phyloP scores from a whole-genome alignment of 2,888 invertebrate species.

The Slavum lentiscoides region DNA sequence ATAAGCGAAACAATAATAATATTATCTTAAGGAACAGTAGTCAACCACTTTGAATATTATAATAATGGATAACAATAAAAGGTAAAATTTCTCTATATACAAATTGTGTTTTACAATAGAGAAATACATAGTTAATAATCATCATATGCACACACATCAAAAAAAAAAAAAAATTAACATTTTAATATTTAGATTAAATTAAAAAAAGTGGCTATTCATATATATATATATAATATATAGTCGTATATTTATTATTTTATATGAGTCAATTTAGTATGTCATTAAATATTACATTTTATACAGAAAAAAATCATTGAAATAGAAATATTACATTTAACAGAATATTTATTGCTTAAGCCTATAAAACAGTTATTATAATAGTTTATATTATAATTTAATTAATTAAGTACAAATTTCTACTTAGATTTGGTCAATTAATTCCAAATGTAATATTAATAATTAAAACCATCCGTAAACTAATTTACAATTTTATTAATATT shows the following conservation, averaged over 20 bases:
- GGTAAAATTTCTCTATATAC: constrained; percentile 37
- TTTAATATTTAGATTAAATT: constrained; percentile 23
- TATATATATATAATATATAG: constrained; percentile 3
- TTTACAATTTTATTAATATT: constrained; percentile 47
- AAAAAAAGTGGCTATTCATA: constrained; percentile 35
- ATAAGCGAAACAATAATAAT: constrained; percentile 47
- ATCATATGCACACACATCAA: constrained; percentile 31
- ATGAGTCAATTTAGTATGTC: constrained; percentile 19
- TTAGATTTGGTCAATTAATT: constrained; percentile 40
- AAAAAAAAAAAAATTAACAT: constrained; percentile 28
- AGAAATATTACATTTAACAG: constrained; percentile 43
- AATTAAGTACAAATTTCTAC: constrained; percentile 46
- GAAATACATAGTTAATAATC: constrained; percentile 40
- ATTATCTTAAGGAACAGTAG: constrained; percentile 41
- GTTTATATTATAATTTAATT: constrained; percentile 23
- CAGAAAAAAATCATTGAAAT: constrained; percentile 29
- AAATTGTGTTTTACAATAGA: constrained; percentile 31
- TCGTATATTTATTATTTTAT: no score
- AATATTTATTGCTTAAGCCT: constrained; percentile 51
- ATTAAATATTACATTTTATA: constrained; percentile 22
- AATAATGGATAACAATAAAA: constrained; percentile 45
- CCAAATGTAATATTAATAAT: constrained; percentile 40
- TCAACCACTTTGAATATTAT: constrained; percentile 26
- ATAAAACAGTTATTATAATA: constrained; percentile 43
- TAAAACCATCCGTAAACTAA: constrained; percentile 33